A percentile compares a stretch with the other conserved stretches of the same genome.
phyloP scores from a whole-genome alignment of 2,888 invertebrate species.

The Formica aserva region DNA sequence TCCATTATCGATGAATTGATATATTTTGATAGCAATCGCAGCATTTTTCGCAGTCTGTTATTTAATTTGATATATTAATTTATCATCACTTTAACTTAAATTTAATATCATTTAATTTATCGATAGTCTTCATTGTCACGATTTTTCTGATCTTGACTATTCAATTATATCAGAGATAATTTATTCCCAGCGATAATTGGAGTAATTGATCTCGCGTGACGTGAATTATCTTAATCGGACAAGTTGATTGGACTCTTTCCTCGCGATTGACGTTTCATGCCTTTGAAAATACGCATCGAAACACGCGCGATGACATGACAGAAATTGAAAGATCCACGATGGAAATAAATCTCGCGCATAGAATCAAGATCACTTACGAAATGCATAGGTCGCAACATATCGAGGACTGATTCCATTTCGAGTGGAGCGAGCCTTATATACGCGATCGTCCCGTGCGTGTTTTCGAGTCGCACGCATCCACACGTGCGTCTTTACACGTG shows the following conservation, averaged over 20 bases:
- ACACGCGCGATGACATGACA: neutral
- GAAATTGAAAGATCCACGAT: no score
- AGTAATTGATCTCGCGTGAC: neutral
- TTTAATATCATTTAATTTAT: constrained; percentile 10
- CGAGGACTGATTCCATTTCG: constrained; percentile 46
- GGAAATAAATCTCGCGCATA: neutral
- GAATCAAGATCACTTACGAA: constrained; percentile 36
- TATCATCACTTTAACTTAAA: neutral
- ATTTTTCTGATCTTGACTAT: neutral
- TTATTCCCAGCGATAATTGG: neutral
- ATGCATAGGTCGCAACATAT: constrained; percentile 47
- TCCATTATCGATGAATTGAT: neutral
- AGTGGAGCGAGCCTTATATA: constrained; percentile 42
- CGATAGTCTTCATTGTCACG: neutral
- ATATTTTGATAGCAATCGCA: neutral
- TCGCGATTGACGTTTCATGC: neutral
- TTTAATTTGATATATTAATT: constrained; percentile 1
- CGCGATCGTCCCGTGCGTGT: neutral
- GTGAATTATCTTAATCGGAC: constrained; percentile 21
- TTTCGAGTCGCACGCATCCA: constrained; percentile 30
- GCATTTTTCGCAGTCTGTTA: neutral
- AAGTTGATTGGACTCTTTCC: neutral
- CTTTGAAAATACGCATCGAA: neutral
- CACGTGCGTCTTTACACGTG: neutral
- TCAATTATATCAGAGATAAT: neutral